Percentiles rank a stretch among this genome's conserved stretches.
These are phyloP conservation scores for Chionoecetes opilio DNA, from an alignment of 1,140 invertebrate genomes.

Conservation along the genomic window DNA sequence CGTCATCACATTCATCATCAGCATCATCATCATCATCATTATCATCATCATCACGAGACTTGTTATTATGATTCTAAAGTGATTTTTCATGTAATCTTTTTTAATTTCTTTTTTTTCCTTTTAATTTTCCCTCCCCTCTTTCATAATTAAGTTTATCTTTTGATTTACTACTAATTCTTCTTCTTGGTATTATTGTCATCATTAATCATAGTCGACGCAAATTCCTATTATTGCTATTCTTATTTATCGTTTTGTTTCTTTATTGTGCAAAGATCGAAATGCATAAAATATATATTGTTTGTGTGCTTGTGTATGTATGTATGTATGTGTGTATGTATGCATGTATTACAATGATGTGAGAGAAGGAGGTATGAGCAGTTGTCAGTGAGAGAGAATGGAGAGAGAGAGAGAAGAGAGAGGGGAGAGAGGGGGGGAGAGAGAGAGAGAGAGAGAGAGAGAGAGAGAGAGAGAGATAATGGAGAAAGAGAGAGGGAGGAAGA, in stretches of 20 bases:
- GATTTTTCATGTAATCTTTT: neutral
- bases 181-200: neutral
- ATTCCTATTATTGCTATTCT: too few relatives aligned
- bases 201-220: too few relatives aligned
- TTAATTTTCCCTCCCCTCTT: too few relatives aligned
- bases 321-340: conserved; percentile 47
- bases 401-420: neutral
- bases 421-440: neutral
- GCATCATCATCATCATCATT: too few relatives aligned
- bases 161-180: neutral
- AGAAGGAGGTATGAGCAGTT: neutral
- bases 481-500: neutral
- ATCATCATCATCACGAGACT: too few relatives aligned
- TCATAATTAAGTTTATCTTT: neutral
- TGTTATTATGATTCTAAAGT: neutral
- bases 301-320: neutral
- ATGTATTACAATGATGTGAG: neutral
- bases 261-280: too few relatives aligned
- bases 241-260: too few relatives aligned
- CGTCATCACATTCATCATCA: too few relatives aligned
- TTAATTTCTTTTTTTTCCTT: too few relatives aligned
- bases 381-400: neutral
- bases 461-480: neutral
- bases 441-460: neutral
- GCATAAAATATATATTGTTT: neutral